Conservation (phyloP, 2,888 invertebrate species). For the Ferdinandea cuprea region DNA sequence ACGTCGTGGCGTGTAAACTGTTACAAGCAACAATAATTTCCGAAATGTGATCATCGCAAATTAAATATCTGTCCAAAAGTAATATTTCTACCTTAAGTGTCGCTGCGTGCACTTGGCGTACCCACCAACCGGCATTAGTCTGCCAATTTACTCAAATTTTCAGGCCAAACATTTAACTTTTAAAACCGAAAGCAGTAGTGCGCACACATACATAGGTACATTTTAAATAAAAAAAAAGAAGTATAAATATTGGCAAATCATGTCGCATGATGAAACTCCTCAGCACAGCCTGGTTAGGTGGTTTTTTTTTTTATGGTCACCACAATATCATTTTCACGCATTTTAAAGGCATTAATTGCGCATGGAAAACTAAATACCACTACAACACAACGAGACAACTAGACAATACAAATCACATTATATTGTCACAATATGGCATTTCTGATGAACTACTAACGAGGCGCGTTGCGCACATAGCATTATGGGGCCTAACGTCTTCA, state of each 20-base stretch:
- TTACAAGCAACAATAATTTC: too few relatives aligned
- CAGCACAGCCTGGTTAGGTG: neutral
- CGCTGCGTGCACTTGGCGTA: constrained; percentile 12
- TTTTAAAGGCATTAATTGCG: constrained; percentile 68
- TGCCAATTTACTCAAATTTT: constrained; percentile 55
- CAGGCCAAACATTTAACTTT: constrained; percentile 58
- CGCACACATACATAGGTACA: constrained; percentile 2
- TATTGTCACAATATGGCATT: constrained; percentile 32
- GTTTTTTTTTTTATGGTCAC: constrained; percentile 50
- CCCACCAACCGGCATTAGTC: constrained; percentile 47
- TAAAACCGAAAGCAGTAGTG: neutral
- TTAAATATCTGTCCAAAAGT: constrained; percentile 48
- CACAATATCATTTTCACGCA: constrained; percentile 71
- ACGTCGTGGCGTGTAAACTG: too few relatives aligned
- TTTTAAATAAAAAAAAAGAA: too few relatives aligned
- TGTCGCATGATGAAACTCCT: constrained; percentile 44
- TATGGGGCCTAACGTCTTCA: constrained; percentile 52
- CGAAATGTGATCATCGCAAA: constrained; percentile 48
- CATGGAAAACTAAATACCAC: constrained; percentile 28
- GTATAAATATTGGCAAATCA: constrained; percentile 58
- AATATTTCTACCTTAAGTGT: too few relatives aligned
- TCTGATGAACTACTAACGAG: constrained; percentile 39
- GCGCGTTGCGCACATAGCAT: constrained; percentile 47
- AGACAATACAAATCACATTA: constrained; percentile 45
- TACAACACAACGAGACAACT: constrained; percentile 18